Percentiles rank a stretch among this genome's conserved stretches.
These are phyloP conservation scores for Brachionus paranguensis DNA, from an alignment of 1,140 invertebrate species.

Conservation along the genomic window DNA sequence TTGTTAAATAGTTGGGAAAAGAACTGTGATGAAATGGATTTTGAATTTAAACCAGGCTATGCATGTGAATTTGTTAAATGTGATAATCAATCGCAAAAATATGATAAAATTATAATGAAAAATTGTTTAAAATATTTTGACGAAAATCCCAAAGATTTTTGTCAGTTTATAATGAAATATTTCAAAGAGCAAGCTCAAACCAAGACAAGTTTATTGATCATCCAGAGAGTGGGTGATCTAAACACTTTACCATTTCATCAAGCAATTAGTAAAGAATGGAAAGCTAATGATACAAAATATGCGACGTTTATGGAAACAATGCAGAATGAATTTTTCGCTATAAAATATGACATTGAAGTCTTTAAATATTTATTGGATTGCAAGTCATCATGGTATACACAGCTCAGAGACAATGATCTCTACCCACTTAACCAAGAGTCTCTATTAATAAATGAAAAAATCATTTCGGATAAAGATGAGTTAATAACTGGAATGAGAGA, in stretches of 20 bases:
- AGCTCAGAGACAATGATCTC: neutral
- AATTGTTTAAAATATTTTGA: constrained; percentile 32
- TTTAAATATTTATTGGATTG: constrained; percentile 25
- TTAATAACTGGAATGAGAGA: neutral
- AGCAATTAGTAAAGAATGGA: neutral
- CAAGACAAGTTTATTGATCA: constrained; percentile 1
- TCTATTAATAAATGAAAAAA: neutral
- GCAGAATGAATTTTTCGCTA: constrained; percentile 25
- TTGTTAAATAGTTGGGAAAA: neutral
- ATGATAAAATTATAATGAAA: constrained; percentile 28
- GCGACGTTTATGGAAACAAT: constrained; percentile 16
- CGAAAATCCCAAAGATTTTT: constrained; percentile 18
- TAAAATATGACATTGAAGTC: constrained; percentile 24
- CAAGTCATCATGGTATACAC: constrained; percentile 7
- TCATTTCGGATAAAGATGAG: neutral
- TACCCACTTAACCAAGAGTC: constrained; percentile 24
- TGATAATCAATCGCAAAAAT: constrained; percentile 11
- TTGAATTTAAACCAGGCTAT: neutral
- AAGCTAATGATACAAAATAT: constrained; percentile 9
- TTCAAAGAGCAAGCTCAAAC: constrained; percentile 23
- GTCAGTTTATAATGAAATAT: constrained; percentile 27
- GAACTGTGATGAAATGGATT: neutral
- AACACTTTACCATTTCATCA: constrained; percentile 20
- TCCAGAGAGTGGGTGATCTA: neutral
- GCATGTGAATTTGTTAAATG: neutral